Percentiles rank a stretch among this genome's conserved stretches.
These are phyloP conservation scores for Coelinius sp. DNA, from an alignment of 2,888 invertebrate genomes.

Conservation along the genomic window DNA sequence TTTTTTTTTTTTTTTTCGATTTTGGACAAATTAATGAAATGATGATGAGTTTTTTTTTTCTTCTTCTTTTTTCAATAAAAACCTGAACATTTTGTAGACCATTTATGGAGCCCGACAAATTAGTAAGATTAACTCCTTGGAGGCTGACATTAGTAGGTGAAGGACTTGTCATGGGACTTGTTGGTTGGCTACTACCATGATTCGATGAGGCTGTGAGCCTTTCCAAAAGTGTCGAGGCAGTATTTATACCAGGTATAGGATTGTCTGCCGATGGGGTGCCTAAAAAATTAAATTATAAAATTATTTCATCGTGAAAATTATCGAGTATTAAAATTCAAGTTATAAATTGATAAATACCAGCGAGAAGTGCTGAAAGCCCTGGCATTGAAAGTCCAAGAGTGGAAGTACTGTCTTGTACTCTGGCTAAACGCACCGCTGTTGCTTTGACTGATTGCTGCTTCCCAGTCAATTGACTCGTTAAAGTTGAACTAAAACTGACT, in stretches of 20 bases:
- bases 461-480: slow-evolving; percentile 63
- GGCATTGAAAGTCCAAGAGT: slow-evolving; percentile 74
- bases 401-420: slow-evolving; percentile 69
- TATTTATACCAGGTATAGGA: slow-evolving; percentile 73
- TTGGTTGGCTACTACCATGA: slow-evolving; percentile 60
- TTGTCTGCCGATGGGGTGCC: slow-evolving; percentile 76
- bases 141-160: slow-evolving; percentile 74
- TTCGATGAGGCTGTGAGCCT: slow-evolving; percentile 73
- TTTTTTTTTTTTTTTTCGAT: no score
- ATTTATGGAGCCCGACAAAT: slow-evolving; percentile 76
- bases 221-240: slow-evolving; percentile 72
- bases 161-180: slow-evolving; percentile 72
- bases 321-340: background rate
- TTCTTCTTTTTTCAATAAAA: background rate
- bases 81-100: slow-evolving; percentile 85
- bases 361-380: slow-evolving; percentile 75
- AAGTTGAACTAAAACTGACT: slow-evolving; percentile 66
- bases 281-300: slow-evolving; percentile 30
- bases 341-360: slow-evolving; percentile 63
- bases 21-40: no score
- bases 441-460: slow-evolving; percentile 71
- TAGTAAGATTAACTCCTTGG: slow-evolving; percentile 82
- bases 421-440: slow-evolving; percentile 71
- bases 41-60: no score
- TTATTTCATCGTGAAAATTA: background rate